Conservation (phyloP, 2,113 vertebrate species). For the Centropus bengalensis region DNA sequence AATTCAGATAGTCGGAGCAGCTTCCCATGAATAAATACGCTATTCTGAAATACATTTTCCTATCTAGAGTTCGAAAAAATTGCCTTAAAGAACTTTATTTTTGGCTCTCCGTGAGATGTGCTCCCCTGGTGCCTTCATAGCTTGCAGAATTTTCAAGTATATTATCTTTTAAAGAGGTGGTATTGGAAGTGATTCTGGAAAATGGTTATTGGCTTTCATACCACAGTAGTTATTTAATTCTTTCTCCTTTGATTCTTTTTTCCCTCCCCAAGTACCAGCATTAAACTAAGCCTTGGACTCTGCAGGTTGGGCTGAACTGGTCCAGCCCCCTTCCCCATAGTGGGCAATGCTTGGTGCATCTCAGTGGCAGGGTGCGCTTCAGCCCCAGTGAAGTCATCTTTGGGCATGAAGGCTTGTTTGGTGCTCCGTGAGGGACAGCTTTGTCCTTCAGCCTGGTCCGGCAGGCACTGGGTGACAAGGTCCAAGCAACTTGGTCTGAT, state of each 20-base stretch:
- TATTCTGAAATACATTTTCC: not conserved
- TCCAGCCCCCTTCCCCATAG: not conserved
- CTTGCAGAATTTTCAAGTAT: not conserved
- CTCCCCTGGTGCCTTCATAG: not conserved
- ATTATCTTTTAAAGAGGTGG: not conserved
- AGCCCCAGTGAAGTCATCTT: not conserved
- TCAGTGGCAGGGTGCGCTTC: fast-evolving
- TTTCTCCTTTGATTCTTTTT: not conserved
- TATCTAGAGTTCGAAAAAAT: not conserved
- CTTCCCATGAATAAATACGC: not conserved
- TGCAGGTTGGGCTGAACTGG: not conserved
- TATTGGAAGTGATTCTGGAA: not conserved
- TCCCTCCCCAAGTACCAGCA: not conserved
- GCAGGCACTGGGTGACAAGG: fast-evolving
- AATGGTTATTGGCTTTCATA: not conserved
- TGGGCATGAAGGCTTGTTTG: not conserved
- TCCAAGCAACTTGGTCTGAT: not conserved
- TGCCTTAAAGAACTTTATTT: not conserved
- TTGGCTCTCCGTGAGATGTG: not conserved
- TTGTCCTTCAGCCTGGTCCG: not conserved
- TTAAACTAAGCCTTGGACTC: not conserved
- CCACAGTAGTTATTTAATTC: not conserved
- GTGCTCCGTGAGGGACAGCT: not conserved
- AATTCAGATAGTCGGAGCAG: not conserved
- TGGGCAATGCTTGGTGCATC: fast-evolving